A percentile compares a stretch with the other conserved stretches of the same genome.
Conservation (phyloP, 1,140 invertebrate species). For the Samia ricini region DNA sequence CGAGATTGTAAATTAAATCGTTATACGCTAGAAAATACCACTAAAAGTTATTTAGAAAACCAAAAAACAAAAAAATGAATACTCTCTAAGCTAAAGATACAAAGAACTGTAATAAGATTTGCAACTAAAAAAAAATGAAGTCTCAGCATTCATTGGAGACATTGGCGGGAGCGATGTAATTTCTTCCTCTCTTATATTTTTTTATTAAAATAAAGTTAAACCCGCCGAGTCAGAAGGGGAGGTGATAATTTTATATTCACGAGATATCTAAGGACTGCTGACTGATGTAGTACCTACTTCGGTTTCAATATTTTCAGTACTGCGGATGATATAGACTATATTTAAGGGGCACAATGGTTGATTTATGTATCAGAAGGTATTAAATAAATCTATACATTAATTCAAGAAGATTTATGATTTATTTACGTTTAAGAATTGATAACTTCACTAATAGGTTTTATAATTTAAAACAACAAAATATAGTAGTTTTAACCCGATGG, state of each 20-base stretch:
- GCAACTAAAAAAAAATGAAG: constrained; percentile 17
- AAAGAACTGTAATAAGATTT: constrained; percentile 16
- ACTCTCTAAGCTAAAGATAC: neutral
- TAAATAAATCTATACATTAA: too few species aligned
- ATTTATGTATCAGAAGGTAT: too few species aligned
- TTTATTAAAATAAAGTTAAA: constrained; percentile 68
- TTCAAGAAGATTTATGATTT: too few species aligned
- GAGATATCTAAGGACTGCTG: constrained; percentile 11
- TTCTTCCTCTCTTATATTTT: constrained; percentile 43
- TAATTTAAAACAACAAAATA: too few species aligned
- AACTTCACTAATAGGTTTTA: too few species aligned
- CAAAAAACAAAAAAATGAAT: neutral
- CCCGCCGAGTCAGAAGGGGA: constrained; percentile 47
- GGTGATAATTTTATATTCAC: constrained; percentile 67
- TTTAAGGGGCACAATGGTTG: too few species aligned
- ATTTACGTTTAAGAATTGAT: too few species aligned
- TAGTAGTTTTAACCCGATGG: too few species aligned
- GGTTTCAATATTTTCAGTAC: neutral
- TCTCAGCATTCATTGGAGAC: constrained; percentile 31
- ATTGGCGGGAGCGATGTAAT: constrained; percentile 42
- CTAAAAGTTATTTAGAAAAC: too few species aligned
- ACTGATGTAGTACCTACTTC: constrained; percentile 7
- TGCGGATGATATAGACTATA: too few species aligned
- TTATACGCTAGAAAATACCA: too few species aligned
- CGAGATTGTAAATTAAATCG: too few species aligned